Evolutionary conservation across 2,888 invertebrate species (phyloP).

Genomic region (Isotomurus palustris): DNA sequence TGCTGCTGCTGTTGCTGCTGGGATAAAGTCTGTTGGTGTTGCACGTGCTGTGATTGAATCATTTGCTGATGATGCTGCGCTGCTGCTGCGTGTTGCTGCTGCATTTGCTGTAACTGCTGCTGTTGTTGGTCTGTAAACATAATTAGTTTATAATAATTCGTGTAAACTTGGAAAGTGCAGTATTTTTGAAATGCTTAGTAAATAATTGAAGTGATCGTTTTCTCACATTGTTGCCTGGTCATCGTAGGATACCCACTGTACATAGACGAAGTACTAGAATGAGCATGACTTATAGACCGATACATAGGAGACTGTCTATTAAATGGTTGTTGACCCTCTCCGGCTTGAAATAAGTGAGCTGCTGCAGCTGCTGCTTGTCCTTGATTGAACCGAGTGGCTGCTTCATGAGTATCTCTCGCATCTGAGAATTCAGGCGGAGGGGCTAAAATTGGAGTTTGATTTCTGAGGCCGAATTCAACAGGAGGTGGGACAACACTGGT

Average conservation of each 20-base stretch:
- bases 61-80: conserved; percentile 12
- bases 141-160: neutral
- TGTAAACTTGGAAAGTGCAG: conserved; percentile 8
- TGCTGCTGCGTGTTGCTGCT: conserved; percentile 21
- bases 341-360: conserved; percentile 3
- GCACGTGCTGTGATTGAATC: neutral
- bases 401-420: conserved; percentile 43
- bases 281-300: conserved; percentile 44
- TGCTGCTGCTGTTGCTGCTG: conserved; percentile 36
- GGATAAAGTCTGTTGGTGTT: conserved; percentile 4
- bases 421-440: conserved; percentile 84
- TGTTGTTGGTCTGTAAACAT: conserved; percentile 2
- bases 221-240: conserved; percentile 43
- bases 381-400: conserved; percentile 44
- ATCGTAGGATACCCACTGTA: conserved; percentile 46
- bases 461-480: conserved; percentile 56
- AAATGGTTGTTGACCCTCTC: conserved; percentile 37
- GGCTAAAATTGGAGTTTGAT: conserved; percentile 59
- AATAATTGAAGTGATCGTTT: neutral
- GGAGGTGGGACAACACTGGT: conserved; percentile 59
- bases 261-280: conserved; percentile 44
- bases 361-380: conserved; percentile 15
- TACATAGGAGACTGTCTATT: conserved; percentile 46
- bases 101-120: conserved; percentile 12
- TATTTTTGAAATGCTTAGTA: neutral